These are phyloP conservation scores for Microtus ochrogaster DNA, from an alignment of 2,113 vertebrate genomes.

Conservation along the genomic window DNA sequence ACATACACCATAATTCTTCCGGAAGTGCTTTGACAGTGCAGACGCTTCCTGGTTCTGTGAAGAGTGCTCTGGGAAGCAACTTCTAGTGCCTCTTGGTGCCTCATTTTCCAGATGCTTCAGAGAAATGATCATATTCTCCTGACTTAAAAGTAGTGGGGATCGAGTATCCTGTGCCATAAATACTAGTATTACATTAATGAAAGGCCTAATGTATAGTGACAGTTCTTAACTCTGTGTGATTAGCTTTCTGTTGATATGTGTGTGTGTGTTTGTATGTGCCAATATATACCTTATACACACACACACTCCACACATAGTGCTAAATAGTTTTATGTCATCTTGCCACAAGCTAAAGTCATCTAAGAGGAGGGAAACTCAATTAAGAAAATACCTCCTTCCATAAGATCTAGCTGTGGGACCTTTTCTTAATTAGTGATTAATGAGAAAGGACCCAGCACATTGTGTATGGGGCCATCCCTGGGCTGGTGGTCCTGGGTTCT, in stretches of 20 bases:
- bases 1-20: not conserved
- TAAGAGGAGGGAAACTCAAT: not conserved
- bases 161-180: too few relatives aligned
- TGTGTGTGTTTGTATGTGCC: too few relatives aligned
- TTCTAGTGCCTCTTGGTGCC: not conserved
- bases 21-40: not conserved
- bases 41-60: not conserved
- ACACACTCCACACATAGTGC: not conserved
- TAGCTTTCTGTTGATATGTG: too few relatives aligned
- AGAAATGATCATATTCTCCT: too few relatives aligned
- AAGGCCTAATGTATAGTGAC: too few relatives aligned
- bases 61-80: not conserved
- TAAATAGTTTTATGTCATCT: not conserved
- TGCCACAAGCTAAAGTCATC: too few relatives aligned
- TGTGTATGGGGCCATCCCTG: not conserved
- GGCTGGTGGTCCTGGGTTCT: not conserved
- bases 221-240: too few relatives aligned
- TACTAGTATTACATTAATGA: too few relatives aligned
- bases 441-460: not conserved
- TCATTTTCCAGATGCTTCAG: conserved; percentile 1
- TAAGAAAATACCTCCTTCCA: not conserved
- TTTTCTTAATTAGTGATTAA: not conserved
- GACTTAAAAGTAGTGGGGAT: too few relatives aligned
- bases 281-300: too few relatives aligned
- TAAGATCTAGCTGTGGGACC: not conserved